These are phyloP conservation scores for Phalacrocorax brasilianus DNA, from an alignment of 2,113 vertebrate species.

Conservation along the genomic window DNA sequence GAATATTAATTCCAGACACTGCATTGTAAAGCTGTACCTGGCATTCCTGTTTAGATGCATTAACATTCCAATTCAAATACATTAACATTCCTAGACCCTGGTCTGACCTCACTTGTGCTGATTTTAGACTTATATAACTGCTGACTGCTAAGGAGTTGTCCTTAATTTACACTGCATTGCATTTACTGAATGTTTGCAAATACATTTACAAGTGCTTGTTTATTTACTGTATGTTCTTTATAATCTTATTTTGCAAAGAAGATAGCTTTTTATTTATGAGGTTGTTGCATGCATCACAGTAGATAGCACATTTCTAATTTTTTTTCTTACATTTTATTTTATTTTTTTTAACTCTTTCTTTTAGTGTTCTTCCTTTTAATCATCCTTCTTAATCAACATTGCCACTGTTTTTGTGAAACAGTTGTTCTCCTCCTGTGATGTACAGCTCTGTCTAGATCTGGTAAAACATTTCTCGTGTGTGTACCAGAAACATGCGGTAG, in stretches of 20 bases:
- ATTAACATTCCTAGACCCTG: conserved; percentile 36
- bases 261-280: neutral
- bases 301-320: neutral
- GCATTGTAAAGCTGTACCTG: conserved; percentile 2
- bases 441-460: neutral
- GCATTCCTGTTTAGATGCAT: conserved; percentile 5
- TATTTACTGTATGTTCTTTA: neutral
- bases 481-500: neutral
- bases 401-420: neutral
- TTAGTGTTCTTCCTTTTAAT: neutral
- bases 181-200: neutral
- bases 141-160: conserved; percentile 11
- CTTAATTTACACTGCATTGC: conserved; percentile 23
- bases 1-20: conserved; percentile 15
- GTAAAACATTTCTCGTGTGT: neutral
- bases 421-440: neutral
- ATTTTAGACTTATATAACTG: conserved; percentile 47
- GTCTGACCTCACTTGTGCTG: conserved; percentile 28
- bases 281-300: neutral
- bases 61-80: conserved; percentile 31
- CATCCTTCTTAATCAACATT: neutral
- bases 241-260: neutral
- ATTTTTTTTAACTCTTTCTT: neutral
- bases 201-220: neutral
- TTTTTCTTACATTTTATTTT: neutral